A percentile compares a stretch with the other conserved stretches of the same genome.
Conservation (phyloP, 2,888 invertebrate species). For the Drosophila paracracens region DNA sequence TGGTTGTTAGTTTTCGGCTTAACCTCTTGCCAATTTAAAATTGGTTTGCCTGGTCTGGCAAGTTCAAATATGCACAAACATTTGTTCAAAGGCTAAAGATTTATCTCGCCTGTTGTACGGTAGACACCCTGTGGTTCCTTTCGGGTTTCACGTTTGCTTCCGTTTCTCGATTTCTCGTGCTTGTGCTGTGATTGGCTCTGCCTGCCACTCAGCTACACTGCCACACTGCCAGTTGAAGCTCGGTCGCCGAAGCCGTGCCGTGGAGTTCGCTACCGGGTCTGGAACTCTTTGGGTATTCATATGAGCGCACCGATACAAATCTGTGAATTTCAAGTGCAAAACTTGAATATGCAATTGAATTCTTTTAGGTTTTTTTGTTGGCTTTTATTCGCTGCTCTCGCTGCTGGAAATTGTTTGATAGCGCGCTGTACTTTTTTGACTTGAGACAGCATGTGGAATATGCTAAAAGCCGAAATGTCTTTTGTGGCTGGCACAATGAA, state of each 20-base stretch:
- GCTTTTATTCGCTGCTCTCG: slow-evolving; percentile 20
- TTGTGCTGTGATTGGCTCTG: slow-evolving; percentile 10
- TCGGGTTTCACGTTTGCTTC: slow-evolving; percentile 61
- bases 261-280: slow-evolving; percentile 29
- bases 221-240: not conserved
- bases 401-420: slow-evolving; percentile 43
- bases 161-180: slow-evolving; percentile 59
- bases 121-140: slow-evolving; percentile 77
- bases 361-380: slow-evolving; percentile 51
- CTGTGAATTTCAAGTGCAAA: slow-evolving; percentile 80
- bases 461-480: slow-evolving; percentile 21
- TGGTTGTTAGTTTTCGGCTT: slow-evolving; percentile 75
- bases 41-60: slow-evolving; percentile 67
- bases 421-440: slow-evolving; percentile 11
- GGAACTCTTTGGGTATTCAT: slow-evolving; percentile 69
- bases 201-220: not conserved
- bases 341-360: slow-evolving; percentile 80
- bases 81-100: slow-evolving; percentile 79
- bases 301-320: slow-evolving; percentile 76
- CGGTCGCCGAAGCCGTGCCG: slow-evolving; percentile 14
- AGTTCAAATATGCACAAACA: slow-evolving; percentile 81
- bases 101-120: slow-evolving; percentile 71
- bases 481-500: slow-evolving; percentile 35
- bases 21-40: slow-evolving; percentile 80
- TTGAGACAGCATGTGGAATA: slow-evolving; percentile 18